Percentiles rank a stretch among this genome's conserved stretches.
These are phyloP conservation scores for Aphrophora alni DNA, from an alignment of 2,888 invertebrate species.

Conservation along the genomic window DNA sequence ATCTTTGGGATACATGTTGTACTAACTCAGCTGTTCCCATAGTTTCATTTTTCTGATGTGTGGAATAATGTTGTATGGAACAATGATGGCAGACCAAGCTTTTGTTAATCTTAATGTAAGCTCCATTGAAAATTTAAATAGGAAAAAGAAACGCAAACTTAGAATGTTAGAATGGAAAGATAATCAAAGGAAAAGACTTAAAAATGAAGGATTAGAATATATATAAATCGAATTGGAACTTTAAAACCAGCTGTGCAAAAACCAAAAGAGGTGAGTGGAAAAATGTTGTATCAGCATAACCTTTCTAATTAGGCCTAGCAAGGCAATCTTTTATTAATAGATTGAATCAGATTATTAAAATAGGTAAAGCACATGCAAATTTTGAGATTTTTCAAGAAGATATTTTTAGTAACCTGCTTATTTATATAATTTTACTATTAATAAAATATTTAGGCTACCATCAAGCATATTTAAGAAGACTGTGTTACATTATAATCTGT, in stretches of 20 bases:
- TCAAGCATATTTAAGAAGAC: too few species aligned
- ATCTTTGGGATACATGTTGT: not conserved
- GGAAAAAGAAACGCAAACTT: not conserved
- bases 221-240: not conserved
- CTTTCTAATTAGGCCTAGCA: not conserved
- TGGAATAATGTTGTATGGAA: slow-evolving; percentile 1
- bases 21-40: not conserved
- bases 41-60: not conserved
- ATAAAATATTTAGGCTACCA: too few species aligned
- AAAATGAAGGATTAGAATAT: slow-evolving; percentile 17
- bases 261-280: not conserved
- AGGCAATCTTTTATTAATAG: too few species aligned
- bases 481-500: too few species aligned
- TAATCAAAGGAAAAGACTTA: not conserved
- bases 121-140: not conserved
- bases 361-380: too few species aligned
- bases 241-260: not conserved
- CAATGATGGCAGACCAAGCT: not conserved
- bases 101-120: too few species aligned
- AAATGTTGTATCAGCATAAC: slow-evolving; percentile 2
- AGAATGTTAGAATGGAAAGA: slow-evolving; percentile 12
- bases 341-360: too few species aligned
- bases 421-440: too few species aligned
- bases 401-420: too few species aligned
- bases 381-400: too few species aligned